A percentile compares a stretch with the other conserved stretches of the same genome.
These are phyloP conservation scores for Carollia perspicillata DNA, from an alignment of 2,113 vertebrate genomes.

Conservation along the genomic window DNA sequence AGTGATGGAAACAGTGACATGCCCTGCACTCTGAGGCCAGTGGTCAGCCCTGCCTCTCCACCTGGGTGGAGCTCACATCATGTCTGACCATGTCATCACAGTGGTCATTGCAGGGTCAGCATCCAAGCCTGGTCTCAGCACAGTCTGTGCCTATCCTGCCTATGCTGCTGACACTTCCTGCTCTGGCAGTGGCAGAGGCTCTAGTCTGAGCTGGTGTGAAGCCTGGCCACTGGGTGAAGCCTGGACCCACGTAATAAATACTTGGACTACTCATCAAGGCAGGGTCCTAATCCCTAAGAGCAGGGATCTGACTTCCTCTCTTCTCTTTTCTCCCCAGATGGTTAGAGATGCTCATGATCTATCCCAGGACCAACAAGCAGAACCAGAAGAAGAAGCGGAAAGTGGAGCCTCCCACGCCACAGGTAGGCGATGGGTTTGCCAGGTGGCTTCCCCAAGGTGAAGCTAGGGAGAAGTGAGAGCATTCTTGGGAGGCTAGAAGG, in stretches of 20 bases:
- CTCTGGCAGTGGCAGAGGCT: not conserved
- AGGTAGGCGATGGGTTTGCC: constrained; percentile 83
- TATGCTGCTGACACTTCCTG: not conserved
- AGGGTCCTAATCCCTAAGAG: not conserved
- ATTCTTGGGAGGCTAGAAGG: not conserved
- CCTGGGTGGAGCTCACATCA: not conserved
- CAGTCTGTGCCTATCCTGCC: not conserved
- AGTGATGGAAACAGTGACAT: not conserved
- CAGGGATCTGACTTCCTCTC: not conserved
- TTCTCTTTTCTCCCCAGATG: constrained; percentile 83
- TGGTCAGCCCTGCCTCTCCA: not conserved
- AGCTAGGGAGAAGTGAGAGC: not conserved
- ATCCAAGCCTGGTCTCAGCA: not conserved
- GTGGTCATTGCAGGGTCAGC: not conserved
- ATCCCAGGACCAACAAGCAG: constrained; percentile 96
- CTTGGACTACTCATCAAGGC: not conserved
- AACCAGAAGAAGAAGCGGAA: constrained; percentile 99
- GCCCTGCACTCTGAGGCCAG: not conserved
- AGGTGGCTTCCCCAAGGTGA: not conserved
- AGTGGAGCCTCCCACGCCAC: constrained; percentile 94
- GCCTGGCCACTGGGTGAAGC: not conserved
- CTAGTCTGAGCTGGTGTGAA: not conserved
- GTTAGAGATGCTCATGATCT: constrained; percentile 94
- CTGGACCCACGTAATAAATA: not conserved
- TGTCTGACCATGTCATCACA: not conserved